A percentile compares a stretch with the other conserved stretches of the same genome.
phyloP scores from a whole-genome alignment of 2,113 vertebrate species.

The Ctenomys sociabilis region DNA sequence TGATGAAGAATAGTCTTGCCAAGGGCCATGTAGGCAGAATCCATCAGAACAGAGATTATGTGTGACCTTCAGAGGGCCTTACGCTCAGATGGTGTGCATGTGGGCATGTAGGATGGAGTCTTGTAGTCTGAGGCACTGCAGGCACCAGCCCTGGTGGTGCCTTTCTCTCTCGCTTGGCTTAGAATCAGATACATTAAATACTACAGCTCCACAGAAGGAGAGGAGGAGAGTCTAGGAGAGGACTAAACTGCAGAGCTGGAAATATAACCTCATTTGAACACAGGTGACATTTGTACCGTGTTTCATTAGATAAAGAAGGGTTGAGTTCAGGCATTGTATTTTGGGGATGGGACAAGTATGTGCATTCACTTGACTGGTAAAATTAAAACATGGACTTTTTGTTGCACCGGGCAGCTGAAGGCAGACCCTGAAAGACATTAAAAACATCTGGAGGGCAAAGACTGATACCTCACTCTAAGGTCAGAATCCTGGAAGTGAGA shows the following conservation, averaged over 20 bases:
- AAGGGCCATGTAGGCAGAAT: too few species aligned
- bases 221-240: neutral
- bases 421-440: neutral
- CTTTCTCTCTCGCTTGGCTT: too few species aligned
- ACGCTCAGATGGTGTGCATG: neutral
- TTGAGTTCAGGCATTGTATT: neutral
- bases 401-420: neutral
- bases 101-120: too few species aligned
- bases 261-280: neutral
- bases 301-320: neutral
- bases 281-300: neutral
- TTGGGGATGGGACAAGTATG: neutral
- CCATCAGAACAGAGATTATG: neutral
- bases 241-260: neutral
- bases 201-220: too few species aligned
- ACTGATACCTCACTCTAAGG: neutral
- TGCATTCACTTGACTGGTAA: neutral
- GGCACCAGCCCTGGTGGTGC: neutral
- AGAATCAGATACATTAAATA: neutral
- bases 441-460: neutral
- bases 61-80: neutral
- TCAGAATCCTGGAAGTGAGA: neutral
- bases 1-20: accelerated
- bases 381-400: neutral
- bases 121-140: neutral